Evolutionary conservation across 2,888 invertebrate species (phyloP).

Genomic region (Leptinotarsa juncta): DNA sequence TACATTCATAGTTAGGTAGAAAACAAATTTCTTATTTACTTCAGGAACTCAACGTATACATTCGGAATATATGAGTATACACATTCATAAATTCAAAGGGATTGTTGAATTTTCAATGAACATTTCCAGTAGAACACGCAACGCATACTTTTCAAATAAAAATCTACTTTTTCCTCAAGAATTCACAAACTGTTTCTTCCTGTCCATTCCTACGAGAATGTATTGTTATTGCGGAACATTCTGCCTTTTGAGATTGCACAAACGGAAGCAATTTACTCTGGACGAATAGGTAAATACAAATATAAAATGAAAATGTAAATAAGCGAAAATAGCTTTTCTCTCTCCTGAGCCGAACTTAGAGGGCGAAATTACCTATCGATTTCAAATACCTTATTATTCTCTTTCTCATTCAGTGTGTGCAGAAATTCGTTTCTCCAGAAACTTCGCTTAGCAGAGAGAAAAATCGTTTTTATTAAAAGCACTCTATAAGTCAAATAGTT

Average conservation of each 20-base stretch:
- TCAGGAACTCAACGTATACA: no score
- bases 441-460: background rate
- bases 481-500: conserved; percentile 19
- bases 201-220: background rate
- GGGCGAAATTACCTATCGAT: conserved; percentile 10
- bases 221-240: conserved; percentile 1
- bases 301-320: conserved; percentile 12
- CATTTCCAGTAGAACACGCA: no score
- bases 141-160: background rate
- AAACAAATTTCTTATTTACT: no score
- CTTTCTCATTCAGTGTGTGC: conserved; percentile 1
- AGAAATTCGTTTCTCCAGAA: conserved; percentile 1
- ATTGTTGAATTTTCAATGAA: no score
- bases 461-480: conserved; percentile 17
- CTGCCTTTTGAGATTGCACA: background rate
- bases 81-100: no score
- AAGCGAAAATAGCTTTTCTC: conserved; percentile 1
- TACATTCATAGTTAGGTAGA: no score
- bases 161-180: background rate
- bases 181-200: background rate
- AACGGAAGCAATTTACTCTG: conserved; percentile 11
- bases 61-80: no score
- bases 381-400: background rate
- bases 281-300: conserved; percentile 13
- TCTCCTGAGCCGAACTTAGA: conserved; percentile 1